Conservation (phyloP, 2,888 invertebrate species). For the Rhimphoctona megacephalus region DNA sequence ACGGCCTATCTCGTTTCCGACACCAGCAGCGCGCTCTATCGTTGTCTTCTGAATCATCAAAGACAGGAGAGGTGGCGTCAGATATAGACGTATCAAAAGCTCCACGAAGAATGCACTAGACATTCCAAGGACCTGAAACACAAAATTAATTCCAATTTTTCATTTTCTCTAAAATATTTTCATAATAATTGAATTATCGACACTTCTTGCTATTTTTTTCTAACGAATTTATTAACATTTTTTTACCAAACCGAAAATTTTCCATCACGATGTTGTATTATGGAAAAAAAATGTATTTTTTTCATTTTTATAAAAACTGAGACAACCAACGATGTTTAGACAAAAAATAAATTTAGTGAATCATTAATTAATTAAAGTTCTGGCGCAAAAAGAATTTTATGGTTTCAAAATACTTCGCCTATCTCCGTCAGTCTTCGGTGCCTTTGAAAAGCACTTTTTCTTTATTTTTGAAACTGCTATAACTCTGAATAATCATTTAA, state of each 20-base stretch:
- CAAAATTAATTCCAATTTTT: background rate
- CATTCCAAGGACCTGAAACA: slow-evolving; percentile 88
- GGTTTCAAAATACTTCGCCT: too few species aligned
- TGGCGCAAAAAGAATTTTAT: too few species aligned
- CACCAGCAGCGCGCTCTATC: slow-evolving; percentile 91
- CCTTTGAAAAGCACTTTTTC: too few species aligned
- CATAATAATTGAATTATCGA: background rate
- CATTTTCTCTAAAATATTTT: background rate
- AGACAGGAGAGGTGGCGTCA: slow-evolving; percentile 90
- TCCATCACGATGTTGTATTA: background rate
- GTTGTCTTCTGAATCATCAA: slow-evolving; percentile 91
- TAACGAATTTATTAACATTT: too few species aligned
- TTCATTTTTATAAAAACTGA: background rate
- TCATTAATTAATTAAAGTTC: too few species aligned
- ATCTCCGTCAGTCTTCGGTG: too few species aligned
- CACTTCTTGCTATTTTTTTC: background rate
- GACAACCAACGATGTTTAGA: background rate
- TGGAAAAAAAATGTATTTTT: background rate
- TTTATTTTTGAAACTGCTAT: too few species aligned
- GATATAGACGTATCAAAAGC: slow-evolving; percentile 90
- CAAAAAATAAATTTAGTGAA: background rate
- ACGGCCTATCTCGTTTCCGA: slow-evolving; percentile 92
- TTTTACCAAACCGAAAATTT: too few species aligned
- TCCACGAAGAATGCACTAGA: slow-evolving; percentile 90
- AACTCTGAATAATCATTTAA: too few species aligned